These are phyloP conservation scores for Phymatocera aterrima DNA, from an alignment of 2,888 invertebrate species.

Conservation along the genomic window DNA sequence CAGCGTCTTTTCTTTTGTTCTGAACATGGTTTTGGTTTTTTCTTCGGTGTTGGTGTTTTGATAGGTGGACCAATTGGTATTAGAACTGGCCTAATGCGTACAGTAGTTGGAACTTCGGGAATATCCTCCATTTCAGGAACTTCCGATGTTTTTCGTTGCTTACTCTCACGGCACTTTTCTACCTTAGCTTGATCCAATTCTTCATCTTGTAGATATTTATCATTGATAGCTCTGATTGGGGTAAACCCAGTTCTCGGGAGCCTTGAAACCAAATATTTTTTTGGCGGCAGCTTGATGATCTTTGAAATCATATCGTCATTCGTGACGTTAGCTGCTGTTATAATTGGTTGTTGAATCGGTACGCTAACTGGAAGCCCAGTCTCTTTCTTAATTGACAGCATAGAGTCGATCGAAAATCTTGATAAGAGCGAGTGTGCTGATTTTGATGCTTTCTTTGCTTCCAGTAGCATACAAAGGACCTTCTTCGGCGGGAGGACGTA, in stretches of 20 bases:
- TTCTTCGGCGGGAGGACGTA: constrained; percentile 64
- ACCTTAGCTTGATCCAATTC: constrained; percentile 51
- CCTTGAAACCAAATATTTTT: constrained; percentile 66
- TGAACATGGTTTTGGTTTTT: constrained; percentile 53
- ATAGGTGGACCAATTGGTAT: constrained; percentile 68
- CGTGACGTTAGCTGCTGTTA: constrained; percentile 44
- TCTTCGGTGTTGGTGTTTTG: constrained; percentile 60
- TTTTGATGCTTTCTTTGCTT: constrained; percentile 67
- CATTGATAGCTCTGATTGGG: constrained; percentile 68
- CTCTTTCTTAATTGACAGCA: constrained; percentile 63
- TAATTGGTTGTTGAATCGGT: constrained; percentile 43
- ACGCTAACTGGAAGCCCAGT: constrained; percentile 52
- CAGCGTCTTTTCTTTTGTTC: constrained; percentile 59
- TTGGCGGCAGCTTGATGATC: constrained; percentile 66
- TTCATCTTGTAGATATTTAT: constrained; percentile 62
- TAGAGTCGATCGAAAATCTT: constrained; percentile 70
- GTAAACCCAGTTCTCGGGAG: constrained; percentile 62
- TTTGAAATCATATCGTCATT: constrained; percentile 55
- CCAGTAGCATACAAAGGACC: constrained; percentile 62
- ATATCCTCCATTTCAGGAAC: constrained; percentile 49
- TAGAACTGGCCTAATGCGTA: constrained; percentile 59
- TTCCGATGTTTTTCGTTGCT: constrained; percentile 14
- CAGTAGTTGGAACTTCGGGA: constrained; percentile 54
- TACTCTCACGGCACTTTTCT: constrained; percentile 49
- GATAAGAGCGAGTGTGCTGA: constrained; percentile 69